Percentiles rank a stretch among this genome's conserved stretches.
Conservation (phyloP, 2,888 invertebrate genomes). For the Leucophora obtusa region DNA sequence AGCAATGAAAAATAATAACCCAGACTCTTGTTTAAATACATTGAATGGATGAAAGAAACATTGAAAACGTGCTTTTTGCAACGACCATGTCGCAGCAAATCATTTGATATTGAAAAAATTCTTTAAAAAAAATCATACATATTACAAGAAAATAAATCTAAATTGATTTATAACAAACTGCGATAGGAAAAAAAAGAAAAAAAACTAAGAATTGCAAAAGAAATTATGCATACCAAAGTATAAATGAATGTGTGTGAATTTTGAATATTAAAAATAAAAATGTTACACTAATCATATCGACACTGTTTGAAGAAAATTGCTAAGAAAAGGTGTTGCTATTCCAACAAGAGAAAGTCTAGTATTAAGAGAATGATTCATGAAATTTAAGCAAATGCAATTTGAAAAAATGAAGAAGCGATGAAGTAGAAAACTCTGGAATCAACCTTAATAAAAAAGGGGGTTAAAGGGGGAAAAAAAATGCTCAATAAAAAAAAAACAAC, state of each 20-base stretch:
- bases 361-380: too few relatives aligned
- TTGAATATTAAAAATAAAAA: not conserved
- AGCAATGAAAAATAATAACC: conserved; percentile 43
- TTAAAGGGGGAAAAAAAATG: too few relatives aligned
- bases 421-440: too few relatives aligned
- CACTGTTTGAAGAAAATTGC: too few relatives aligned
- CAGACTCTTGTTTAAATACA: conserved; percentile 58
- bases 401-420: too few relatives aligned
- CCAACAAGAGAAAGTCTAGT: too few relatives aligned
- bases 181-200: not conserved
- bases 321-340: too few relatives aligned
- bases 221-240: not conserved
- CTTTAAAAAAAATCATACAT: conserved; percentile 24
- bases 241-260: not conserved
- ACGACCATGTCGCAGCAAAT: conserved; percentile 10
- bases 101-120: conserved; percentile 40
- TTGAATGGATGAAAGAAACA: conserved; percentile 47
- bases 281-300: not conserved
- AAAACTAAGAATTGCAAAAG: not conserved
- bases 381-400: too few relatives aligned
- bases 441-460: too few relatives aligned
- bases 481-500: too few relatives aligned
- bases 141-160: conserved; percentile 52
- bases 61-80: conserved; percentile 60
- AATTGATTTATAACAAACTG: conserved; percentile 56